Base-by-base conservation (phyloP, 2,888 invertebrate genomes). In the Philaethria dido region DNA sequence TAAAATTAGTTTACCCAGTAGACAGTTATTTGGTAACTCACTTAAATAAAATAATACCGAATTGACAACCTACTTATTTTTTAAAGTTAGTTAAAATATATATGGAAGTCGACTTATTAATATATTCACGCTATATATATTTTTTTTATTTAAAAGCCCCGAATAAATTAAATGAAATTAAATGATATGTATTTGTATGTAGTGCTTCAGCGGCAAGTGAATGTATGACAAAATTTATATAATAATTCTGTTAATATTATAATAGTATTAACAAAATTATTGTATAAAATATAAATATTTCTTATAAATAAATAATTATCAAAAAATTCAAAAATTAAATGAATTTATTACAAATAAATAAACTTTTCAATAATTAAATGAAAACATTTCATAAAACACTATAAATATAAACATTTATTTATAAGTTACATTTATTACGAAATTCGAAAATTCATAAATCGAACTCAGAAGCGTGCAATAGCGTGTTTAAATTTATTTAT, bases 401-500 rank as follows among this genome's bases (percentile, higher is more conserved):
- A n/a, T n/a, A n/a, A n/a, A n/a, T n/a, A n/a, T n/a, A 0, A 55
- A 39, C 39, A 55, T 42, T 42, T 4, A 42, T 57, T n/a, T 42
- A 22, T 22, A 39, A 39, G 18, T 14, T 22, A 55, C 22, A 57
- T 42, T 57, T 57, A 25, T 57, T 20, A 2, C 20, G 11, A 20
- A n/a, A 14, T 22, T 25, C 11, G 1, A 8, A 57, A 42, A 42
- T 11, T 29, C 16, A 2, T 42, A 57, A 4, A 20, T 39, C 39
- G 20, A 57, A n/a, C 8, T 29, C 22, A 2, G 29, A 64, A 59
- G 69, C 69, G 69, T 69, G 69, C 69, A 50, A 48, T 11, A 66
- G 70, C 68, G 68, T 68, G 70, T 68, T 68, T 18, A 50, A 57
- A 61, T 54, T 65, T 61, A 62, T 54, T 61, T 61, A 61, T 59